Percentiles rank a stretch among this genome's conserved stretches.
Evolutionary conservation across 2,888 invertebrate genomes (phyloP).

Genomic region (Drosophila leonis): DNA sequence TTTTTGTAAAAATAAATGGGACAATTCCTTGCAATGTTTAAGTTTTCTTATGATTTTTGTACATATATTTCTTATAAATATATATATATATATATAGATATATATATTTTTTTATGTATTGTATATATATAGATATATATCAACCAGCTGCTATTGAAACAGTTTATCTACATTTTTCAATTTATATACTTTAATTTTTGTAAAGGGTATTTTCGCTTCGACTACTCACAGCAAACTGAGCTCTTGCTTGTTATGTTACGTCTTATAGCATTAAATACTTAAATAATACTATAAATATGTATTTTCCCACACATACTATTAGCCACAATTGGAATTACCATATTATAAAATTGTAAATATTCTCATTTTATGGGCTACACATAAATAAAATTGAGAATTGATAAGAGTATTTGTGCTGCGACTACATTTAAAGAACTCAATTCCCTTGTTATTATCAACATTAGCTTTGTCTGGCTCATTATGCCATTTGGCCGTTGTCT

Average conservation of each 20-base stretch:
- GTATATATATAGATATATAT: too few relatives aligned
- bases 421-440: not conserved
- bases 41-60: too few relatives aligned
- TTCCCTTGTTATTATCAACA: constrained; percentile 12
- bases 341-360: not conserved
- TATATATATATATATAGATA: too few relatives aligned
- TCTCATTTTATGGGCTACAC: not conserved
- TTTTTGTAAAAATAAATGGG: too few relatives aligned
- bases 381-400: too few relatives aligned
- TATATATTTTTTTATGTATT: too few relatives aligned
- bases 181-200: too few relatives aligned
- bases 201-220: not conserved
- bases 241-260: not conserved
- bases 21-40: too few relatives aligned
- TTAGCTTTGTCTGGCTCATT: constrained; percentile 25
- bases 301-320: not conserved
- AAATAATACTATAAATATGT: not conserved
- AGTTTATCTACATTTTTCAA: too few relatives aligned
- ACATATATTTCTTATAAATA: too few relatives aligned
- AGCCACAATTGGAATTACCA: not conserved
- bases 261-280: not conserved
- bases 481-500: constrained; percentile 52
- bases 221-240: not conserved
- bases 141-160: too few relatives aligned
- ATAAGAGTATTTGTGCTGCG: not conserved